A percentile compares a stretch with the other conserved stretches of the same genome.
Evolutionary conservation across 1,140 invertebrate species (phyloP).

Genomic region (Lasioglossum baleicum): DNA sequence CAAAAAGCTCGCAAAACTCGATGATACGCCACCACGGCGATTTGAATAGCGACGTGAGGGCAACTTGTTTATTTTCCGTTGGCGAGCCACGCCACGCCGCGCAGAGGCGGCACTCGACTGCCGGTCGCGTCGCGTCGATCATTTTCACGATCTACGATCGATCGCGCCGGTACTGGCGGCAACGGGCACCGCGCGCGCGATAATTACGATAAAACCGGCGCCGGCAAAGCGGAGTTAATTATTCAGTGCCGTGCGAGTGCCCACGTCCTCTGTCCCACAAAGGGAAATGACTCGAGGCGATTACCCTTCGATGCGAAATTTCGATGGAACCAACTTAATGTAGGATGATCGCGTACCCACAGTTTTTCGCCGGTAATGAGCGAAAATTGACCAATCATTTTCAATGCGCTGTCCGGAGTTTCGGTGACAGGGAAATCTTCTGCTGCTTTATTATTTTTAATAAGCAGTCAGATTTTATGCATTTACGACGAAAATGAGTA

Average conservation of each 20-base stretch:
- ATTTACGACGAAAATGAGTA: too few species aligned
- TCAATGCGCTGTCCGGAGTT: neutral
- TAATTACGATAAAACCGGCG: conserved; percentile 63
- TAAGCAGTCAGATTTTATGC: too few species aligned
- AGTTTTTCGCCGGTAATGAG: neutral
- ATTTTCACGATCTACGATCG: conserved; percentile 58
- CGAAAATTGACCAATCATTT: neutral
- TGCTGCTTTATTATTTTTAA: neutral
- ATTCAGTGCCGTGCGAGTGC: conserved; percentile 53
- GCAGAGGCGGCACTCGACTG: neutral
- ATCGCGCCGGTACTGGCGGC: conserved; percentile 29
- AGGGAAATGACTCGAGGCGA: conserved; percentile 48
- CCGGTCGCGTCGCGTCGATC: conserved; percentile 44
- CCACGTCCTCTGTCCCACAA: conserved; percentile 48
- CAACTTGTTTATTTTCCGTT: conserved; percentile 10
- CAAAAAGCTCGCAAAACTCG: neutral
- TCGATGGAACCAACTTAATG: conserved; percentile 38
- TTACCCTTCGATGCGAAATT: conserved; percentile 50
- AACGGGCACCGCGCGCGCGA: conserved; percentile 40
- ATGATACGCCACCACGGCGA: neutral
- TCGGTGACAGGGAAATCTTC: neutral
- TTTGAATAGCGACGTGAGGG: neutral
- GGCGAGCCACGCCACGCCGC: too few species aligned
- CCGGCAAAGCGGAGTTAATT: conserved; percentile 54
- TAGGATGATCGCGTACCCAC: conserved; percentile 1